Percentiles rank a stretch among this genome's conserved stretches.
Evolutionary conservation across 2,888 invertebrate genomes (phyloP).

Genomic region (Nemotelus pantherinus): DNA sequence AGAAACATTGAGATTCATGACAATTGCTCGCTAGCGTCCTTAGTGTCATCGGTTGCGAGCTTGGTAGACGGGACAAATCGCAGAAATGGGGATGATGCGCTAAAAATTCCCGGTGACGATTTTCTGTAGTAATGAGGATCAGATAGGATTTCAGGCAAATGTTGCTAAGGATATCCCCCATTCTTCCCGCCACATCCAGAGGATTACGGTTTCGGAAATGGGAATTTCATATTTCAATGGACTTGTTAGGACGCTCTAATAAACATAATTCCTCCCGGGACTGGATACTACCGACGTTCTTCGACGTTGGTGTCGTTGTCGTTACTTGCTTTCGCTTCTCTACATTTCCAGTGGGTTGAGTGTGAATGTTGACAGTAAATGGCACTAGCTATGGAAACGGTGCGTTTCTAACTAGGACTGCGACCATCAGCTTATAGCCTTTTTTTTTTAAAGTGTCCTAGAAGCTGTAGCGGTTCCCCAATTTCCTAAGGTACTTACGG

Average conservation of each 20-base stretch:
- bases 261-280: constrained; percentile 41
- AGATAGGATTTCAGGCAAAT: constrained; percentile 39
- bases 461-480: constrained; percentile 20
- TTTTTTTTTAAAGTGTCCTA: not conserved
- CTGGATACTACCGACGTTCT: constrained; percentile 4
- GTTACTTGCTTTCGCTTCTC: not conserved
- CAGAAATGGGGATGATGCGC: not conserved
- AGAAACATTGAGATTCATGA: not conserved
- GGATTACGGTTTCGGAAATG: constrained; percentile 36
- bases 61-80: not conserved
- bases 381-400: not conserved
- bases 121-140: constrained; percentile 40
- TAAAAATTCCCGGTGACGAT: constrained; percentile 31
- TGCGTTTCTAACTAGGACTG: not conserved
- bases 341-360: constrained; percentile 7
- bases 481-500: constrained; percentile 41
- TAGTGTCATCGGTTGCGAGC: not conserved
- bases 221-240: constrained; percentile 43
- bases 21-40: not conserved
- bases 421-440: constrained; percentile 9
- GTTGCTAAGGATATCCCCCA: constrained; percentile 8
- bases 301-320: constrained; percentile 16
- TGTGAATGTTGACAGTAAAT: not conserved
- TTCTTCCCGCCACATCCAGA: not conserved
- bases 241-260: constrained; percentile 44